Base-by-base conservation (phyloP, 1,140 invertebrate species). In the Monochamus saltuarius region DNA sequence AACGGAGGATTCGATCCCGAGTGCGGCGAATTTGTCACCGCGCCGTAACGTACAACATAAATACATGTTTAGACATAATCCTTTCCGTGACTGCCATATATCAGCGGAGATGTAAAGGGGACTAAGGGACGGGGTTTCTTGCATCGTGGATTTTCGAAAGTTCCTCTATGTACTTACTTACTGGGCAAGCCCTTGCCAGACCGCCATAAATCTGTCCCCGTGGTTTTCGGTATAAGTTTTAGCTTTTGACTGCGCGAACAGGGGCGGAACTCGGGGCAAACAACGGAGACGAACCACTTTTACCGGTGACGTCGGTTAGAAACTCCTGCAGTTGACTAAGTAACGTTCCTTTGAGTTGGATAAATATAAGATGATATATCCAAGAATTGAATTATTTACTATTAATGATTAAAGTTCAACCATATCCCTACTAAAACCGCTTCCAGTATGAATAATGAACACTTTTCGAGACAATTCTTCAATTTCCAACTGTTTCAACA, bases 11-110 rank as follows among this genome's bases (percentile, higher is more conserved):
- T 55, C 43, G 46, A 45, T 55, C 39, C 19, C 40, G 40, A 35
- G 43, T 45, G 46, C 43, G 53, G 53, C 38, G 40, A 55, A 55
- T 55, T 55, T 55, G 53, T 55, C 53, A 55, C n/a, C 53, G 53
- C 40, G 38, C 46, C 46, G 46, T 29, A 29, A 29, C 22, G 22
- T 29, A 29, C 22, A 29, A 29, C 22, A 29, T 55, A 40, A 40
- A 55, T 45, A 55, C 53, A 55, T 36, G 39, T 35, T 16, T 11
- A 8, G 11, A 35, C 34, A 55, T 55, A 55, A 55, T 55, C 53
- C 53, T 29, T 29, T 29, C 22, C 22, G 22, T 29, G 22, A 29
- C 22, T 29, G 53, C 53, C 39, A 55, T 55, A 55, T 55, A 55
- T 55, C 53, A 55, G 39, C 11, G 40, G 46, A 49, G 46, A 34